Base-by-base conservation (phyloP, 2,888 invertebrate species). In the Cantharis lateralis region DNA sequence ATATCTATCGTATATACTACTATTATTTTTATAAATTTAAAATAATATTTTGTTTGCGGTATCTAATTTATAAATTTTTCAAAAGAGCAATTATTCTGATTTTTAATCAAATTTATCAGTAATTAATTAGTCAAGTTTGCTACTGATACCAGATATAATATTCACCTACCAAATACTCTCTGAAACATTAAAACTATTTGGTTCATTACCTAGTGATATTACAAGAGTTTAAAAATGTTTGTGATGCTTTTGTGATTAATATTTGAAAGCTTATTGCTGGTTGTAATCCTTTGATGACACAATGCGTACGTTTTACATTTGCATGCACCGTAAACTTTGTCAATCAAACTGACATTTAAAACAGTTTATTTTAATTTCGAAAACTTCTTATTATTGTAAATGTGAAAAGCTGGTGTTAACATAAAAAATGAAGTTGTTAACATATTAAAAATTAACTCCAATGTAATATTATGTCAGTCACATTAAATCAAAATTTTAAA, bases 281-380 rank as follows among this genome's bases (percentile, higher is more conserved):
- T 76, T 72, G 62, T 20, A 69, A 62, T 63, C 32, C 28, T 18
- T 32, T 28, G n/a, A 48, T 66, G 75, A 71, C 71, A 75, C 68
- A 71, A 70, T 76, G 76, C 69, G 61, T 69, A 71, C 24, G 72
- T 76, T 72, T 68, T 72, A 72, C 66, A 48, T 63, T 69, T 69
- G 68, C 28, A 76, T 72, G 72, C 76, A 71, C 76, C 72, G 76
- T 76, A 76, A 72, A 76, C 66, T 69, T 76, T 72, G 76, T 76
- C 76, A 76, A 71, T 48, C 28, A 48, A 24, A 72, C 72, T 15
- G 32, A n/a, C 32, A 48, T 48, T 48, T 7, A 48, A 48, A 48
- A 48, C n/a, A 48, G n/a, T 48, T 48, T 48, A 4, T 48, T 48
- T 48, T n/a, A n/a, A 48, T 7, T 5, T 48, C n/a, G n/a, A n/a